Evolutionary conservation across 2,888 invertebrate genomes (phyloP), one percentile per base, ranked within the genome.

Genomic region (Pollenia angustigena): DNA sequence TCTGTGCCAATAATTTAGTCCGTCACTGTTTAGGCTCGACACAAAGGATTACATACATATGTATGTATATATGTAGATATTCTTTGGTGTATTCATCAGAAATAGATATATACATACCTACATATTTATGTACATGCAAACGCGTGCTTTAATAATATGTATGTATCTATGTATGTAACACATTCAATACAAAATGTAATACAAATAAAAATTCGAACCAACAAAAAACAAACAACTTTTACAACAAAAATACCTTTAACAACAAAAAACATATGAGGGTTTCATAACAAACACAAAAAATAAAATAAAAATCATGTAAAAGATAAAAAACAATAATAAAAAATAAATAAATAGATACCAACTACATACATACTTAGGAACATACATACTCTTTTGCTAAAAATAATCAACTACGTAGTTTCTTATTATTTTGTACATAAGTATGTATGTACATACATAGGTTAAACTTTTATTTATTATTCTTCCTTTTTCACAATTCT

Each of bases 331-430:
- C 71, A 32, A 32, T 32, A 32, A 32, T 32, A 32, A 32, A 32
- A 32, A 32, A 32, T 32, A 32, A 32, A 32, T 32, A 32, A 32
- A 32, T 32, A 32, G 32, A 32, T 32, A 32, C 4, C 0, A n/a
- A n/a, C n/a, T 32, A 32, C 32, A 32, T 32, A 32, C 32, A 4
- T 32, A 32, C 3, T 0, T 32, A 32, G 1, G 18, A 23, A 23
- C 32, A 1, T 32, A 32, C 32, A 32, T 32, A 32, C 32, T 32
- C 52, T 66, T 68, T 71, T 54, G 54, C 66, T 81, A 66, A 72
- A 64, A 44, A 16, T 52, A 76, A 54, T 42, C 52, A 64, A 83
- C 86, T 76, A 87, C 86, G 86, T 87, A 87, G 86, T 83, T 86
- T 76, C 46, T 64, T 64, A 71, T 50, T 66, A 11, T 78, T 74